These are phyloP conservation scores for Zoanthus gigantus DNA, from an alignment of 92 coral and sea anemone genomes.

Conservation along the genomic window DNA sequence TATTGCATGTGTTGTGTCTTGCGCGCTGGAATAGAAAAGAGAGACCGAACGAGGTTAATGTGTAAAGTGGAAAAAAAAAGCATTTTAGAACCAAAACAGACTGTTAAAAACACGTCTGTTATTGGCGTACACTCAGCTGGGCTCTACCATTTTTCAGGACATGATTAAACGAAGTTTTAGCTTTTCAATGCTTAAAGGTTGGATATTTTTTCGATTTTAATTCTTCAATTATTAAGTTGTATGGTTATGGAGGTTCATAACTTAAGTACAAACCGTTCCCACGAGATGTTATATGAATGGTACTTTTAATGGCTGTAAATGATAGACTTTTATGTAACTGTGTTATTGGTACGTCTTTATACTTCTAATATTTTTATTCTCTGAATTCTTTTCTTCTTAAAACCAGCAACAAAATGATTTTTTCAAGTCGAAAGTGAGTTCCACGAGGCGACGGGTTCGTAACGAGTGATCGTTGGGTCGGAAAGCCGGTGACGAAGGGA, in stretches of 20 bases:
- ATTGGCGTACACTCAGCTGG: slow-evolving; percentile 3
- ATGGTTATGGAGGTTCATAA: slow-evolving; percentile 93
- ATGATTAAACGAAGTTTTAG: slow-evolving; percentile 56
- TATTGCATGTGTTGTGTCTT: slow-evolving; percentile 96
- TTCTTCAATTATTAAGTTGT: slow-evolving; percentile 97
- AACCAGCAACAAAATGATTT: slow-evolving; percentile 71
- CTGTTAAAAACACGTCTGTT: slow-evolving; percentile 4
- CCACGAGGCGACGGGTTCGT: slow-evolving; percentile 61
- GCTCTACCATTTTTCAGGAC: slow-evolving; percentile 16
- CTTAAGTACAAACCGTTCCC: slow-evolving; percentile 81
- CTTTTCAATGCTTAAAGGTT: slow-evolving; percentile 83
- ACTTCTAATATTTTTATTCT: slow-evolving; percentile 21
- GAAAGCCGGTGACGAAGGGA: slow-evolving; percentile 61
- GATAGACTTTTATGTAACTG: slow-evolving; percentile 15
- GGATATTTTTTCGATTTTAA: slow-evolving; percentile 81
- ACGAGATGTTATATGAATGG: slow-evolving; percentile 61
- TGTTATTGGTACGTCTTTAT: slow-evolving; percentile 5
- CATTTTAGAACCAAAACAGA: slow-evolving; percentile 33
- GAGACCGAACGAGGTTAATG: slow-evolving; percentile 27
- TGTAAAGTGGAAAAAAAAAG: slow-evolving; percentile 25
- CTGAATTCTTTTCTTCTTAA: slow-evolving; percentile 7
- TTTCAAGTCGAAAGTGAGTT: slow-evolving; percentile 94
- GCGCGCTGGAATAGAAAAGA: slow-evolving; percentile 79
- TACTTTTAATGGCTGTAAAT: slow-evolving; percentile 20
- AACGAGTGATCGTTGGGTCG: slow-evolving; percentile 49